Base-by-base conservation (phyloP, 2,113 vertebrate genomes). In the Boleophthalmus pectinirostris region DNA sequence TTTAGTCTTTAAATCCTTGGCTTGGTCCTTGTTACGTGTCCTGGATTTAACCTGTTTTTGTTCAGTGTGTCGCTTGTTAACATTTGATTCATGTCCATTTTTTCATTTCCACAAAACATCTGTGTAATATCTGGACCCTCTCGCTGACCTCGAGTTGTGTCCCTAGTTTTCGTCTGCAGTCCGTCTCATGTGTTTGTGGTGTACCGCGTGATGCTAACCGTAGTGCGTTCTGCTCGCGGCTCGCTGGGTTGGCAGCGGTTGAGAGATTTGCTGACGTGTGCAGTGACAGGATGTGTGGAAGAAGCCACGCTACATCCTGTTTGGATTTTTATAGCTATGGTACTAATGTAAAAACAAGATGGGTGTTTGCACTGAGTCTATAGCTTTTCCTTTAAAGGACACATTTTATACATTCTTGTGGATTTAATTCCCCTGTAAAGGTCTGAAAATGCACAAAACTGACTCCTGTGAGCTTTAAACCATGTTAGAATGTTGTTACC, bases 241-340 rank as follows among this genome's bases (percentile, higher is more conserved):
- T 88, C 87, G 73, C 85, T 80, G 80, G 88, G 78, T 87, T 92
- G 90, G 89, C 88, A 91, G 78, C 66, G 75, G 82, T 84, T 86
- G 81, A 88, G 86, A 90, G 85, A 74, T 72, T 58, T 90, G 84
- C 80, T 93, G 90, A 92, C 86, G 90, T 90, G 80, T 64, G 75
- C 79, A 77, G 81, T 29, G 86, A 87, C 89, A 91, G 90, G 90
- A 93, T 90, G 88, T 90, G 90, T 91, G 89, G 86, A 87, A 90
- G 85, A 88, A 87, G 90, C 88, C 77, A 83, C 1, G 74, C 84
- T 88, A 79, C 88, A 91, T 93, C 90, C 90, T 89, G 88, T 89
- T 90, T 92, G 92, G 33, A 38, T 43, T 38, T 64, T 64, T 64
- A 83, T 89, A 74, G 86, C 84, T 80, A 6, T 88, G 68, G 63